A percentile compares a stretch with the other conserved stretches of the same genome.
phyloP scores from a whole-genome alignment of 2,113 vertebrate genomes.

The Crotalus viridis region DNA sequence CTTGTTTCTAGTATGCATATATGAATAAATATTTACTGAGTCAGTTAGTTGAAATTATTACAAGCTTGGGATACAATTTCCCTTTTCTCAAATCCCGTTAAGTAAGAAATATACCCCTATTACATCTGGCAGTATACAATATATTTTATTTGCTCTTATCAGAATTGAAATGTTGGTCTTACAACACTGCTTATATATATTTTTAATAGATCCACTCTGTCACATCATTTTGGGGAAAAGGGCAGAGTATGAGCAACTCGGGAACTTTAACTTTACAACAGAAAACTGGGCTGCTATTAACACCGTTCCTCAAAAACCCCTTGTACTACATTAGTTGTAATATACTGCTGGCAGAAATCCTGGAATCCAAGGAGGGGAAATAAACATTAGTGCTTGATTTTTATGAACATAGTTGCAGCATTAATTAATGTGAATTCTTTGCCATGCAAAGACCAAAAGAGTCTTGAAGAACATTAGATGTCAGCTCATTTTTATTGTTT shows the following conservation, averaged over 20 bases:
- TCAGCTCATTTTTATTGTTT: not conserved
- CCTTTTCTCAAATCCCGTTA: conserved; percentile 4
- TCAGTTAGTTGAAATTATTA: conserved; percentile 31
- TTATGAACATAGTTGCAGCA: not conserved
- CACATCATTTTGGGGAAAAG: not conserved
- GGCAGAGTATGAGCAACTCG: not conserved
- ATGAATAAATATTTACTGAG: conserved; percentile 35
- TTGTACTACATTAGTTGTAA: not conserved
- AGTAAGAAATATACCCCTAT: conserved; percentile 14
- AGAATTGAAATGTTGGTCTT: not conserved
- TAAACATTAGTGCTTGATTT: not conserved
- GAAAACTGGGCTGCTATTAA: not conserved
- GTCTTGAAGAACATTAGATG: not conserved
- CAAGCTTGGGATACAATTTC: not conserved
- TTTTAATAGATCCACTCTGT: not conserved
- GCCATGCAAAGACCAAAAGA: not conserved
- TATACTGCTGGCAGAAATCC: not conserved
- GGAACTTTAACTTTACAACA: not conserved
- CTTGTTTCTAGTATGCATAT: conserved; percentile 22
- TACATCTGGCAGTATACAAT: not conserved
- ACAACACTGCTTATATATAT: not conserved
- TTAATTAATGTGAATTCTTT: not conserved
- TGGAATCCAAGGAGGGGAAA: not conserved
- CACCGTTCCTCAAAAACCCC: not conserved
- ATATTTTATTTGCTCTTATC: conserved; percentile 12